Evolutionary conservation across 2,888 invertebrate species (phyloP).

Genomic region (Thera obeliscata): DNA sequence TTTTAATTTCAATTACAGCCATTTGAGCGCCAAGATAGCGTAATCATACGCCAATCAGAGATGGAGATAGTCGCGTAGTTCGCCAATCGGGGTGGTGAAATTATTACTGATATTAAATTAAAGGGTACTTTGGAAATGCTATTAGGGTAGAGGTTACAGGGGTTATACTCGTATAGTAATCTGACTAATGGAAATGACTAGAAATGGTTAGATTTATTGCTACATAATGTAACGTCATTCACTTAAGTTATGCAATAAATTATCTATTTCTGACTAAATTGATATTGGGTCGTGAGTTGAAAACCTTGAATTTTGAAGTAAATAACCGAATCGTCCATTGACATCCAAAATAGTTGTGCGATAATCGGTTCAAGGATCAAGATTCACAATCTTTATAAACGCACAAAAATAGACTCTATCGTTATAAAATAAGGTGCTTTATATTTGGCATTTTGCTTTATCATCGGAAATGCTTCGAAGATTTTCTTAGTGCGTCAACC

Average conservation of each 20-base stretch:
- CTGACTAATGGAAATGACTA: neutral
- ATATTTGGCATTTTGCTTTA: neutral
- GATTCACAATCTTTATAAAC: neutral
- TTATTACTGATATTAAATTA: constrained; percentile 12
- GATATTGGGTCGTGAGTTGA: neutral
- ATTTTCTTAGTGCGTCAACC: constrained; percentile 53
- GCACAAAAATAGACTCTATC: constrained; percentile 17
- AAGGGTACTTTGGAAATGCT: constrained; percentile 7
- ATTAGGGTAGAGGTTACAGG: neutral
- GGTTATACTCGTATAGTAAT: neutral
- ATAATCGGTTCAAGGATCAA: constrained; percentile 40
- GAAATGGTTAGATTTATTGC: neutral
- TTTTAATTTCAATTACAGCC: constrained; percentile 45
- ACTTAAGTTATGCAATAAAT: too few relatives aligned
- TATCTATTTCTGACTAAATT: too few relatives aligned
- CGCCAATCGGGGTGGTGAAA: constrained; percentile 35
- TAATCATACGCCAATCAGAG: constrained; percentile 45
- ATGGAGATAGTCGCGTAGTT: constrained; percentile 43
- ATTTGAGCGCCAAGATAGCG: constrained; percentile 47
- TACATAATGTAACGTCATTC: neutral
- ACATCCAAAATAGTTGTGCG: constrained; percentile 27
- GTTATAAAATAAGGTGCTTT: neutral
- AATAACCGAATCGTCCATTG: constrained; percentile 36
- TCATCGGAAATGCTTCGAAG: constrained; percentile 52
- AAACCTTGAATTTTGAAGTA: constrained; percentile 28